Percentiles rank a stretch among this genome's conserved stretches.
phyloP scores from a whole-genome alignment of 2,113 vertebrate genomes.

The Sula dactylatra region DNA sequence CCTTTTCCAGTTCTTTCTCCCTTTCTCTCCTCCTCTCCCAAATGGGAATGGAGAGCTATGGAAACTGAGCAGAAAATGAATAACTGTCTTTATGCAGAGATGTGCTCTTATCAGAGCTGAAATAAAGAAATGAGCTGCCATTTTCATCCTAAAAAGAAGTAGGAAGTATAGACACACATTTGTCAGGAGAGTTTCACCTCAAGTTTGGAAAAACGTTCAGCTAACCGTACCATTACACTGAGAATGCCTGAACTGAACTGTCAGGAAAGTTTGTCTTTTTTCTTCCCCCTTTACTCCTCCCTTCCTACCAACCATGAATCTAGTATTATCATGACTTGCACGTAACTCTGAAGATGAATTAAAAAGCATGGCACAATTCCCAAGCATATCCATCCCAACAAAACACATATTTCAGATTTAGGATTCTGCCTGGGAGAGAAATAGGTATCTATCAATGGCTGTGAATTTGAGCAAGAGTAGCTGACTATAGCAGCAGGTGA shows the following conservation, averaged over 20 bases:
- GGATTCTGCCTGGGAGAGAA: not conserved
- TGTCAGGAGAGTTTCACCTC: not conserved
- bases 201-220: not conserved
- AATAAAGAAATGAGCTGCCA: not conserved
- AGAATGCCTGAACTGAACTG: not conserved
- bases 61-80: not conserved
- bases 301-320: not conserved
- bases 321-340: not conserved
- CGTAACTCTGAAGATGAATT: not conserved
- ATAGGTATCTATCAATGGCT: not conserved
- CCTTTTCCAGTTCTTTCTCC: not conserved
- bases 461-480: conserved; percentile 25
- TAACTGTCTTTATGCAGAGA: not conserved
- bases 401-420: conserved; percentile 33
- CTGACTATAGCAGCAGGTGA: conserved; percentile 20
- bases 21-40: not conserved
- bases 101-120: not conserved
- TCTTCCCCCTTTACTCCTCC: not conserved
- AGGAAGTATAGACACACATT: not conserved
- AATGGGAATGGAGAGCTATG: not conserved
- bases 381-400: conserved; percentile 1
- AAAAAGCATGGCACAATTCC: not conserved
- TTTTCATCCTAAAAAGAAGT: not conserved
- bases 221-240: not conserved
- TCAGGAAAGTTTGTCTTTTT: not conserved